Evolutionary conservation across 2,888 invertebrate species (phyloP), one percentile per base, ranked within the genome.

Genomic region (Erebia epiphron): DNA sequence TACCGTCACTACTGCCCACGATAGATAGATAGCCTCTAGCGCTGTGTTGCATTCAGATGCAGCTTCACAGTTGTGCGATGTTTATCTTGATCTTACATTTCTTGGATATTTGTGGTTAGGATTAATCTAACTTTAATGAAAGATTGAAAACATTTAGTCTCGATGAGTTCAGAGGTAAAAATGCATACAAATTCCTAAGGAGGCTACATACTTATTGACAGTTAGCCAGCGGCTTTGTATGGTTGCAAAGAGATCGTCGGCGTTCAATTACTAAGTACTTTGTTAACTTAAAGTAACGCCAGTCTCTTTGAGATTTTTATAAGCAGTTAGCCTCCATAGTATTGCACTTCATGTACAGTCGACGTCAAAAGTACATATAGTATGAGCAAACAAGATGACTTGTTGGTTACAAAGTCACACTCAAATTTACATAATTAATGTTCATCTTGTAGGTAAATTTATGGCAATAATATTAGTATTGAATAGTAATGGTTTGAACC

Each of bases 1-100:
- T 49, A 63, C 50, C 46, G 63, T 63, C 63, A 69, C 69, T 63
- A 46, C 62, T 35, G 62, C 62, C 49, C 67, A 60, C 67, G 60
- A 52, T 50, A 50, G n/a, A 14, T 67, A 52, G 26, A 41, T 67
- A 49, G 66, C 66, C 66, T 54, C 11, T 26, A 46, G 66, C 57
- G 67, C 58, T 67, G 67, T 7, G 57, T 58, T 67, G 49, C 67
- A 58, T 67, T 58, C 67, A 49, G 58, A 57, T 57, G 49, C 7
- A 10, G 52, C 41, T 46, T 16, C 16, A 35, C 60, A 60, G 67
- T 67, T 67, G 57, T 35, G 46, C 67, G 67, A 67, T 60, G 21
- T 35, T 50, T 18, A 52, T 41, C 35, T 41, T n/a, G 18, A 11
- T 13, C n/a, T 54, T 16, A 52, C 52, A 16, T 18, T 10, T 11